A percentile compares a stretch with the other conserved stretches of the same genome.
Evolutionary conservation across 2,113 vertebrate genomes (phyloP).

Genomic region (Myotis davidii): DNA sequence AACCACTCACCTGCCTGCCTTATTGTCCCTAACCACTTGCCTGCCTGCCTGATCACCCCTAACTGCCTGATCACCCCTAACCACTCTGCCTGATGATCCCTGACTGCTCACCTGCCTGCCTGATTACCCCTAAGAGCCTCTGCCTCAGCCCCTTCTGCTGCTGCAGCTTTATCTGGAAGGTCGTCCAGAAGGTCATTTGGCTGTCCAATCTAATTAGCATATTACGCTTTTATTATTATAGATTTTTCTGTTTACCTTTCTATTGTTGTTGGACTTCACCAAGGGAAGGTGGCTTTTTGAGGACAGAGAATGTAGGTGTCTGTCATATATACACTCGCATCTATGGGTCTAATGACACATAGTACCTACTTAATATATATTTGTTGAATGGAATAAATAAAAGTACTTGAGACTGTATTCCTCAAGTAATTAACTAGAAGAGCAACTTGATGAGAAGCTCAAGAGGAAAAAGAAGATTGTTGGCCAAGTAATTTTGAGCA

Average conservation of each 20-base stretch:
- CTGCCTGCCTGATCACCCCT: no score
- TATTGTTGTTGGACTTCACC: neutral
- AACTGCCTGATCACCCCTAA: no score
- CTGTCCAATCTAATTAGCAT: no score
- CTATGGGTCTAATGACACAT: neutral
- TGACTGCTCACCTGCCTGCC: no score
- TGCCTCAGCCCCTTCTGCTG: no score
- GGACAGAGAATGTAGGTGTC: neutral
- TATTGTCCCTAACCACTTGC: no score
- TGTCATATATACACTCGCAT: neutral
- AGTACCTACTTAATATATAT: neutral
- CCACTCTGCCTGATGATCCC: no score
- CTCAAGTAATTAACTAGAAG: neutral
- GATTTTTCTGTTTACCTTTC: neutral
- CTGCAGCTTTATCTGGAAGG: no score
- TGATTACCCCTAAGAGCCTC: no score
- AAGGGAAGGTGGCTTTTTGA: neutral
- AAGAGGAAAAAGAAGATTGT: neutral
- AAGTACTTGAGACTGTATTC: neutral
- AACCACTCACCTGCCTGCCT: no score
- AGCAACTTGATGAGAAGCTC: neutral
- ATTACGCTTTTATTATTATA: no score
- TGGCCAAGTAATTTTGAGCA: neutral
- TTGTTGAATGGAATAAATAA: neutral
- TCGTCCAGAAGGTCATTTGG: no score